Base-by-base conservation (phyloP, 2,888 invertebrate genomes). In the Cordilura impudica region DNA sequence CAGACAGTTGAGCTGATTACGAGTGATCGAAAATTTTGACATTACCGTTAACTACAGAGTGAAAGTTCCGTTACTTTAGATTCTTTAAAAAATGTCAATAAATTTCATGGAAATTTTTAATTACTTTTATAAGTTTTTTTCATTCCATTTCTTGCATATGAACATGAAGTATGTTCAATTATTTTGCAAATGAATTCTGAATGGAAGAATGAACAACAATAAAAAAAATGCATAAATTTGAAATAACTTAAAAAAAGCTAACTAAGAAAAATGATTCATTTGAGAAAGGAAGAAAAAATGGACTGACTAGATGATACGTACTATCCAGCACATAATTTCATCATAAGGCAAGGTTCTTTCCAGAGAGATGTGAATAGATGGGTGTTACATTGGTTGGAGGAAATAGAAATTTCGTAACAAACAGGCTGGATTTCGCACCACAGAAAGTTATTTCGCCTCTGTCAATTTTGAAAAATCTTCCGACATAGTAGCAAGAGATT, bases 91-190 rank as follows among this genome's bases (percentile, higher is more conserved):
- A 56, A 47, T 53, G 31, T 51, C 18, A 78, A 61, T n/a, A 67
- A 61, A 49, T 77, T 53, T 60, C 51, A 69, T 73, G 29, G 53
- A 51, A 72, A 47, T 71, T 51, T 72, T 79, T 79, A 79, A 79
- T 75, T 75, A 75, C 61, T 63, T 79, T 75, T 51, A 35, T 19
- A 43, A 58, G 19, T 16, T 63, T n/a, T 53, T 16, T 63, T 16
- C 18, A 21, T 49, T 49, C 21, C 19, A 35, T 71, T 19, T n/a
- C n/a, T n/a, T n/a, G 26, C 79, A 75, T 67, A 71, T 75, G 71
- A 63, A 71, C 66, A 75, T 71, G 66, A 70, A 74, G 74, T 63
- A 61, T 71, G 75, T 79, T 75, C 79, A 79, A 79, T 79, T 79
- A 79, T 72, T 79, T 79, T 75, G 23, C 63, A 72, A 79, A 75